Percentiles rank a stretch among this genome's conserved stretches.
Evolutionary conservation across 2,797 vertebrate species (phyloP).

Genomic region (Synanceia verrucosa): DNA sequence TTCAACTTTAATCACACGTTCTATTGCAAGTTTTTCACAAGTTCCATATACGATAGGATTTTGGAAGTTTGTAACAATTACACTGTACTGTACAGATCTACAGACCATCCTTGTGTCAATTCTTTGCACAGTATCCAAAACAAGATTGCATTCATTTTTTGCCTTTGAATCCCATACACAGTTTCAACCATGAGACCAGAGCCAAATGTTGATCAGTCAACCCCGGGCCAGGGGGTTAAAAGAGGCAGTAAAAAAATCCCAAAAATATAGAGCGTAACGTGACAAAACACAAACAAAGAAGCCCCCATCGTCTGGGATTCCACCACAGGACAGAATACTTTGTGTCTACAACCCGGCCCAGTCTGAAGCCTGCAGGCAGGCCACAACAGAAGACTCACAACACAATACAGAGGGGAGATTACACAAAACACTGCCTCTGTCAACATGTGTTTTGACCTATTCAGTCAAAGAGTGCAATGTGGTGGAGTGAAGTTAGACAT

Average conservation of each 20-base stretch:
- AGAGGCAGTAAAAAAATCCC: constrained; percentile 28
- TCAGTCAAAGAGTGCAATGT: neutral
- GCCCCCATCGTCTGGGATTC: constrained; percentile 33
- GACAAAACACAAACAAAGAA: constrained; percentile 58
- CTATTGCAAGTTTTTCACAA: neutral
- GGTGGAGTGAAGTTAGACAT: constrained; percentile 6
- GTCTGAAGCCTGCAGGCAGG: constrained; percentile 53
- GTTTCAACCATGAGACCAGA: neutral
- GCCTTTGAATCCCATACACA: neutral
- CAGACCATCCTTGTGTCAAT: neutral
- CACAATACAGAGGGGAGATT: constrained; percentile 39
- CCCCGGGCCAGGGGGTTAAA: constrained; percentile 29
- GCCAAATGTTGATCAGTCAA: neutral
- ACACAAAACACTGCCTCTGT: constrained; percentile 20
- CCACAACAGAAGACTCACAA: constrained; percentile 55
- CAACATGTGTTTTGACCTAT: constrained; percentile 22
- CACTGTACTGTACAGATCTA: neutral
- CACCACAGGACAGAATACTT: constrained; percentile 44
- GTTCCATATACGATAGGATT: no score
- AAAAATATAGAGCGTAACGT: constrained; percentile 38
- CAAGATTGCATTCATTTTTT: neutral
- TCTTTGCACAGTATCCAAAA: neutral
- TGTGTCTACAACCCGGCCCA: constrained; percentile 41
- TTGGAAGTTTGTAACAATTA: neutral
- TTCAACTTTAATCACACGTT: no score